phyloP scores from a whole-genome alignment of 2,113 vertebrate species.

The Illadopsis cleaveri region DNA sequence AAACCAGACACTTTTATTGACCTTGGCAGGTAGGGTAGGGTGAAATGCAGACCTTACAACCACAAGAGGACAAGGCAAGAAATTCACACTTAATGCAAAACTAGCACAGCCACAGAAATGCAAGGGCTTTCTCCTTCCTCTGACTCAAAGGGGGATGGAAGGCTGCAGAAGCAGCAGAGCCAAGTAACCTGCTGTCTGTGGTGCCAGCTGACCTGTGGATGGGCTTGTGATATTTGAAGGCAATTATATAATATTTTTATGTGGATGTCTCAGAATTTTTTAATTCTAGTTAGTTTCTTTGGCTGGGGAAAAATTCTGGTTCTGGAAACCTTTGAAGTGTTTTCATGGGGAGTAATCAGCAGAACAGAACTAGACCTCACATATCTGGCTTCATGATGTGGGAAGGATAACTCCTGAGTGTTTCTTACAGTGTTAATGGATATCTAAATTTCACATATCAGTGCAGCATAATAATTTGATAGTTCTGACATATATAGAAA shows the following conservation, averaged over 20 bases:
- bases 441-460: not conserved
- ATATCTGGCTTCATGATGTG: not conserved
- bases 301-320: not conserved
- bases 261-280: not conserved
- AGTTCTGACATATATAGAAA: not conserved
- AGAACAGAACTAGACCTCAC: not conserved
- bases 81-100: accelerated
- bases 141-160: not conserved
- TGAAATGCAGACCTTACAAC: not conserved
- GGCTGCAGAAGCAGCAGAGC: not conserved
- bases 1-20: not conserved
- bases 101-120: not conserved
- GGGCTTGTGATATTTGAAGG: not conserved
- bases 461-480: not conserved
- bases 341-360: not conserved
- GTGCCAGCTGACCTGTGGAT: not conserved
- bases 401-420: not conserved
- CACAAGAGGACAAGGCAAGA: not conserved
- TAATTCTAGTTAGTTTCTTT: not conserved
- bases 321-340: not conserved
- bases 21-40: not conserved
- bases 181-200: not conserved
- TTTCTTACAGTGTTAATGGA: not conserved
- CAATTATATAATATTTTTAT: not conserved
- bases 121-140: not conserved